These are phyloP conservation scores for Rotaria socialis DNA, from an alignment of 2,888 invertebrate species.

Conservation along the genomic window DNA sequence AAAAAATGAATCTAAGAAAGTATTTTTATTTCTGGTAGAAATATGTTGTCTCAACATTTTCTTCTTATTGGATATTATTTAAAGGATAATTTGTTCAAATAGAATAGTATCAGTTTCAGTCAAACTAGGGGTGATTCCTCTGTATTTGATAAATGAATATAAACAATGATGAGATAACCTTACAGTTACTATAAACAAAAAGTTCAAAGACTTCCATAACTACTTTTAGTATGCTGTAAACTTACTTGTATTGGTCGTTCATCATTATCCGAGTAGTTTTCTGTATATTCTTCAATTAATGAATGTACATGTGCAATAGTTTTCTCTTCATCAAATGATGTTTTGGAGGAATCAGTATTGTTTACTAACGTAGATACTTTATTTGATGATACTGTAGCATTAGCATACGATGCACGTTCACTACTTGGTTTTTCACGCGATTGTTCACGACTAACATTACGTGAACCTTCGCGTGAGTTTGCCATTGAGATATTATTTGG, in stretches of 20 bases:
- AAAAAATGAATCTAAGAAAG: no score
- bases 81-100: no score
- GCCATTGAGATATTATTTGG: not conserved
- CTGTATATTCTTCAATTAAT: slow-evolving; percentile 7
- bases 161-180: no score
- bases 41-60: no score
- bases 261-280: not conserved
- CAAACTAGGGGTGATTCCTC: no score
- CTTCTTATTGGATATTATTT: no score
- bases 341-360: not conserved
- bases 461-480: not conserved
- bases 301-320: not conserved
- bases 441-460: slow-evolving; percentile 27
- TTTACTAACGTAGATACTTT: not conserved
- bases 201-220: no score
- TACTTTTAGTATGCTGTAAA: no score
- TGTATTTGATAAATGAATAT: no score
- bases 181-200: no score
- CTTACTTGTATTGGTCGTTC: not conserved
- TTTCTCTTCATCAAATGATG: not conserved
- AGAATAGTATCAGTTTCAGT: no score
- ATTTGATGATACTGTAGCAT: not conserved
- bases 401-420: not conserved
- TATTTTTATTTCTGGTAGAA: no score
- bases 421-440: not conserved